phyloP scores from a whole-genome alignment of 2,888 invertebrate species.

The Blastobasis adustella region DNA sequence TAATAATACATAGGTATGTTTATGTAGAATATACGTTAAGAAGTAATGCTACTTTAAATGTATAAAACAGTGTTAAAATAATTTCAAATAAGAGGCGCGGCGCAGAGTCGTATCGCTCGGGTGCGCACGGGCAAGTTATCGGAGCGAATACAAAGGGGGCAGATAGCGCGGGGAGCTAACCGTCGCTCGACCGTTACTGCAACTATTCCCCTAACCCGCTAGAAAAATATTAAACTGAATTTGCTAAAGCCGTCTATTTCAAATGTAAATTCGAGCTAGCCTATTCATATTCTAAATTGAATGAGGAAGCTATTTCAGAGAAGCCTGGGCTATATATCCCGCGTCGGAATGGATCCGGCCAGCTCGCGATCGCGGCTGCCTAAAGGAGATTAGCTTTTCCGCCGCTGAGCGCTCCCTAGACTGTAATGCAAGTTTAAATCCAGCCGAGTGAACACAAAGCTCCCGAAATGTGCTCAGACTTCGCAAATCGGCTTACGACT shows the following conservation, averaged over 20 bases:
- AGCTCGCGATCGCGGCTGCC: constrained; percentile 37
- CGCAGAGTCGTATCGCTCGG: constrained; percentile 67
- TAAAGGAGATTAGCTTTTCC: constrained; percentile 51
- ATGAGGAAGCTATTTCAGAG: constrained; percentile 47
- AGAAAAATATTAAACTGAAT: constrained; percentile 71
- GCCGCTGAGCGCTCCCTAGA: constrained; percentile 32
- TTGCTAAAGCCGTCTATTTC: constrained; percentile 32
- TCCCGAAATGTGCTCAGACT: constrained; percentile 36
- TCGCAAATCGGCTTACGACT: constrained; percentile 56
- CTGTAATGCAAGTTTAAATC: constrained; percentile 45
- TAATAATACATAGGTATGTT: too few species aligned
- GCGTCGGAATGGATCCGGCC: constrained; percentile 30
- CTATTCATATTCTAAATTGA: constrained; percentile 44
- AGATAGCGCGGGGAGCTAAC: constrained; percentile 73
- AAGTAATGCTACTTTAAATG: too few species aligned
- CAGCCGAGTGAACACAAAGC: constrained; percentile 37
- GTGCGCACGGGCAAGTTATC: constrained; percentile 74
- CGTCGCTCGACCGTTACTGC: constrained; percentile 73
- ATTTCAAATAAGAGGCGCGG: constrained; percentile 43
- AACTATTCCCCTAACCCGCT: constrained; percentile 67
- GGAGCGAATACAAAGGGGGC: constrained; percentile 74
- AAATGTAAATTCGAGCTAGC: constrained; percentile 40
- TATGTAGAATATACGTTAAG: too few species aligned
- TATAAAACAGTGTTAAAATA: too few species aligned
- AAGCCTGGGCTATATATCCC: constrained; percentile 26